phyloP scores from a whole-genome alignment of 2,113 vertebrate genomes.

The Mungos mungo region DNA sequence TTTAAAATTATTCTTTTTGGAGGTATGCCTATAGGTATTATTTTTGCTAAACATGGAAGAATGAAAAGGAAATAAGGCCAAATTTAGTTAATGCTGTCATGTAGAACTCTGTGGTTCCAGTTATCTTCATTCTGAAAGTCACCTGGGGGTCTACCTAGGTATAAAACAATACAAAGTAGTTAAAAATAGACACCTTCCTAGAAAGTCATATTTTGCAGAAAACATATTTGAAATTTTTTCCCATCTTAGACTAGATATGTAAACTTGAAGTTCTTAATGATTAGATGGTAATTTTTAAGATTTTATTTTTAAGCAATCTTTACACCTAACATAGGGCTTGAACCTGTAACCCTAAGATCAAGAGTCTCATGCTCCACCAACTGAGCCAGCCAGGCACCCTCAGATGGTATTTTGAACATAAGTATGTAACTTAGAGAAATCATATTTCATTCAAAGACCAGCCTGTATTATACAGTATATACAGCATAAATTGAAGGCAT shows the following conservation, averaged over 20 bases:
- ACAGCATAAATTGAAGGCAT: constrained; percentile 55
- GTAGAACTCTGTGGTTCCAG: constrained; percentile 58
- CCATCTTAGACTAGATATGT: constrained; percentile 28
- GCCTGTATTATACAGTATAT: constrained; percentile 46
- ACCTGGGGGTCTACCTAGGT: background rate
- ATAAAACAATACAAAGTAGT: constrained; percentile 48
- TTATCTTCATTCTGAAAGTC: constrained; percentile 75
- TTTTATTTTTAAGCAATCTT: background rate
- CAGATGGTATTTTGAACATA: constrained; percentile 40
- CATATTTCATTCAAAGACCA: constrained; percentile 58
- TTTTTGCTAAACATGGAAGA: constrained; percentile 61
- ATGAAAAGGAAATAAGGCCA: constrained; percentile 62
- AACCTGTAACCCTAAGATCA: background rate
- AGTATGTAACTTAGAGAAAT: constrained; percentile 70
- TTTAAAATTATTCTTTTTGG: constrained; percentile 15
- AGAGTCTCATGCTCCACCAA: background rate
- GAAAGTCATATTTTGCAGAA: constrained; percentile 73
- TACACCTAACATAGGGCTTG: background rate
- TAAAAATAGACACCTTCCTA: constrained; percentile 50
- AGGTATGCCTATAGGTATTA: background rate
- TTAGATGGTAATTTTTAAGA: constrained; percentile 19
- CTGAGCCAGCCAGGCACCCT: background rate
- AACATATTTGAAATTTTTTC: constrained; percentile 56
- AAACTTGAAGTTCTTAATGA: constrained; percentile 59
- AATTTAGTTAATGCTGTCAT: constrained; percentile 55